These are phyloP conservation scores for Vidua macroura DNA, from an alignment of 2,113 vertebrate genomes.

Conservation along the genomic window DNA sequence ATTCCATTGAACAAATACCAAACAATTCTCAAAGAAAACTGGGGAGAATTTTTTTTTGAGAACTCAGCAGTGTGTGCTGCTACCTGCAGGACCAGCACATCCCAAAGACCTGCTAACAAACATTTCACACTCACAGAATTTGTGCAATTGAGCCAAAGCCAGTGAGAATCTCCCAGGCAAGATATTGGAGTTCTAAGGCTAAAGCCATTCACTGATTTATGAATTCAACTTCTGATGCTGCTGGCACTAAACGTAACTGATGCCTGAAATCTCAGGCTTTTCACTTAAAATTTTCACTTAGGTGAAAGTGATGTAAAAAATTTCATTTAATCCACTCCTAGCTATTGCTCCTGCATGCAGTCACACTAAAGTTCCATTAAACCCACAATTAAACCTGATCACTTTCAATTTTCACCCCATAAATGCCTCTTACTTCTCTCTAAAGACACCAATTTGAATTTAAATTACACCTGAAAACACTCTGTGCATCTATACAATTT, in stretches of 20 bases:
- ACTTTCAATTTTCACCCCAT: not conserved
- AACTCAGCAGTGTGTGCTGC: not conserved
- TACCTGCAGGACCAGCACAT: not conserved
- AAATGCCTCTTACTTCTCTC: slow-evolving; percentile 2
- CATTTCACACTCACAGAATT: not conserved
- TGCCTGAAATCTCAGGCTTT: not conserved
- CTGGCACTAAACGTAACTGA: not conserved
- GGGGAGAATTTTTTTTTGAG: not conserved
- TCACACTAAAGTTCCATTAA: not conserved
- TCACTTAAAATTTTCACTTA: not conserved
- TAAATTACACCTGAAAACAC: slow-evolving; percentile 12
- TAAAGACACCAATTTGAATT: not conserved
- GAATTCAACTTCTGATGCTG: not conserved
- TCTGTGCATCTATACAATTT: not conserved
- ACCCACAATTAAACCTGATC: not conserved
- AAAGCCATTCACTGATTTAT: not conserved
- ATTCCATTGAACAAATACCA: not conserved
- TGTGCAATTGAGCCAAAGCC: not conserved
- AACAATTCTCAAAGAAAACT: not conserved
- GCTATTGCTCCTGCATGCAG: not conserved
- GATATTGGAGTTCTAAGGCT: not conserved
- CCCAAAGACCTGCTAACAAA: not conserved
- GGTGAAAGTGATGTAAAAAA: not conserved
- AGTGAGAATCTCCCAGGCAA: not conserved
- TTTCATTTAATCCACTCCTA: not conserved